Evolutionary conservation across 2,797 vertebrate genomes (phyloP).

Genomic region (Paguma larvata): DNA sequence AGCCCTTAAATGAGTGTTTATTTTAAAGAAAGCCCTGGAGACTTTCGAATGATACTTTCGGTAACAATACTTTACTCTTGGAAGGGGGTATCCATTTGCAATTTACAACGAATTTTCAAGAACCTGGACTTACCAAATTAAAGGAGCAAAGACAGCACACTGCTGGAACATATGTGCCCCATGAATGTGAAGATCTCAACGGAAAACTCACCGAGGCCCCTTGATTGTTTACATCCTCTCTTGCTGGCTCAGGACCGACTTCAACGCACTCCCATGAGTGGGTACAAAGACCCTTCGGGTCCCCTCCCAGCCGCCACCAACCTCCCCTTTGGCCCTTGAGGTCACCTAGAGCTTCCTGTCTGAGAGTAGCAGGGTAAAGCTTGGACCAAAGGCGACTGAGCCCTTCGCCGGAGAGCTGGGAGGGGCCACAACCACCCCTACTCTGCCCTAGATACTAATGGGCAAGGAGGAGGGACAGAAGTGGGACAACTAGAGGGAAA

Average conservation of each 20-base stretch:
- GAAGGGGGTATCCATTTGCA: not conserved
- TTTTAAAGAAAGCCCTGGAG: slow-evolving; percentile 40
- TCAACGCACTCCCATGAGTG: not conserved
- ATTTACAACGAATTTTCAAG: slow-evolving; percentile 20
- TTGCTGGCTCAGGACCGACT: not conserved
- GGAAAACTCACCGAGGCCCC: not conserved
- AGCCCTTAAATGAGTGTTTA: slow-evolving; percentile 17
- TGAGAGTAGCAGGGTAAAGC: not conserved
- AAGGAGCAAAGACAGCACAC: not conserved
- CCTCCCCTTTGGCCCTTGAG: not conserved
- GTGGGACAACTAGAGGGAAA: not conserved
- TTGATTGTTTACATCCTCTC: not conserved
- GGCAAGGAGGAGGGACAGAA: not conserved
- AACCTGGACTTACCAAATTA: not conserved
- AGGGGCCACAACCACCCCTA: not conserved
- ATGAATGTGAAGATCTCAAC: not conserved
- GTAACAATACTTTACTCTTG: not conserved
- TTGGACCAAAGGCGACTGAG: not conserved
- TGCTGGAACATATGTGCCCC: not conserved
- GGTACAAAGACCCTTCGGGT: not conserved
- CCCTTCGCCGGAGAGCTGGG: not conserved
- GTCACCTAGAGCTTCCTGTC: not conserved
- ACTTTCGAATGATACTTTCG: slow-evolving; percentile 25
- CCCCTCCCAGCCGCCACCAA: not conserved
- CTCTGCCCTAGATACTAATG: not conserved